Conservation (phyloP, 1,140 invertebrate species). For the Saxidomus purpurata region DNA sequence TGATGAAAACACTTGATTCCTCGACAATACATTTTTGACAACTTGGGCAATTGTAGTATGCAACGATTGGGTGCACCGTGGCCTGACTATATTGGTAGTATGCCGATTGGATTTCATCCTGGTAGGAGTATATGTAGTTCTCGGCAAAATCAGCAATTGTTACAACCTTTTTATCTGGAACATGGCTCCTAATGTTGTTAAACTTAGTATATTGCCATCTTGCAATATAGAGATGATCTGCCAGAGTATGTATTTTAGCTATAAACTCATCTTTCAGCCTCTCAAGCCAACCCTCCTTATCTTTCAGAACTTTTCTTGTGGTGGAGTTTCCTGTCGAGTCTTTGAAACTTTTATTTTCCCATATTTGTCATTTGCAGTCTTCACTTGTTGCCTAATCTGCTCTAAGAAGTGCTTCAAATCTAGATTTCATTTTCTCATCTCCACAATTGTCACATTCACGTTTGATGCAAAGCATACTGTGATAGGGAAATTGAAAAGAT, state of each 20-base stretch:
- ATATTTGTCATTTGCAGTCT: background rate
- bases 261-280: background rate
- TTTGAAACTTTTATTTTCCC: background rate
- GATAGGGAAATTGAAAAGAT: background rate
- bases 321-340: background rate
- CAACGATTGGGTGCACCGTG: background rate
- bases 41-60: background rate
- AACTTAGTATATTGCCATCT: conserved; percentile 44
- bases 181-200: background rate
- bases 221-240: conserved; percentile 41
- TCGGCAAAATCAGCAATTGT: conserved; percentile 57
- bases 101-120: conserved; percentile 37
- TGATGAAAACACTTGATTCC: conserved; percentile 28
- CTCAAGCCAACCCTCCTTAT: background rate
- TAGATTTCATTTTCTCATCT: background rate
- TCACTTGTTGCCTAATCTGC: background rate
- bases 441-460: conserved; percentile 46
- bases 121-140: conserved; percentile 40
- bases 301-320: conserved; percentile 1
- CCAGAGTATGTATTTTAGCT: background rate
- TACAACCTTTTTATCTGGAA: conserved; percentile 17
- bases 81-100: conserved; percentile 17
- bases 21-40: conserved; percentile 1
- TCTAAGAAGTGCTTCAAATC: background rate
- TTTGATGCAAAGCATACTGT: conserved; percentile 25